Conservation (phyloP, 30 jellyfish, hydroid and myxozoan genomes). For the Aurelia coerulea region DNA sequence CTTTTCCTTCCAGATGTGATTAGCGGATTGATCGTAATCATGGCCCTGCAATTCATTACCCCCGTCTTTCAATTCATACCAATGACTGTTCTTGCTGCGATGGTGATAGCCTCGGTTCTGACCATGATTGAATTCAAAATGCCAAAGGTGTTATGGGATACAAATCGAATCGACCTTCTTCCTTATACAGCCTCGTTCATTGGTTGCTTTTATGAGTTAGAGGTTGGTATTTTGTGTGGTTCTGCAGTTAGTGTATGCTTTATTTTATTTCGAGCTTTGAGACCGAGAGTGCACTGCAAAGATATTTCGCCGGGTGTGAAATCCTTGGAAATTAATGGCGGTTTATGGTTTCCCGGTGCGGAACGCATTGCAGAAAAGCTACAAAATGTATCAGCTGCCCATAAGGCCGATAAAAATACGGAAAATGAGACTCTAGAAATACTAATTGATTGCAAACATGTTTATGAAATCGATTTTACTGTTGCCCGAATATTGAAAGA, state of each 20-base stretch:
- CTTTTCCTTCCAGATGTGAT: slow-evolving; percentile 65
- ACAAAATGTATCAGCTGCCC: neutral
- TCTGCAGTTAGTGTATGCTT: slow-evolving; percentile 39
- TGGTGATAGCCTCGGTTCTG: slow-evolving; percentile 79
- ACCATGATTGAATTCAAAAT: slow-evolving; percentile 70
- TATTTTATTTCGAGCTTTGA: slow-evolving; percentile 59
- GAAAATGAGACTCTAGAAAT: neutral
- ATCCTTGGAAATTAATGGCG: slow-evolving; percentile 14
- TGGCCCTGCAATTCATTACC: slow-evolving; percentile 78
- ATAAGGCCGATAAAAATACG: neutral
- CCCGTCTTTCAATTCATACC: slow-evolving; percentile 83
- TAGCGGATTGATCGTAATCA: slow-evolving; percentile 49
- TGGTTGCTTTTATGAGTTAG: slow-evolving; percentile 81
- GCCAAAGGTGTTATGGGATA: slow-evolving; percentile 63
- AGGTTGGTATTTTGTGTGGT: slow-evolving; percentile 78
- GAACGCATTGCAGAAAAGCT: slow-evolving; percentile 17
- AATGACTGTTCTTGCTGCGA: slow-evolving; percentile 77
- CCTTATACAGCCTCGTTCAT: slow-evolving; percentile 69
- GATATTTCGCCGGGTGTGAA: neutral
- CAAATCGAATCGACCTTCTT: slow-evolving; percentile 56
- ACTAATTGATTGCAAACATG: slow-evolving; percentile 40
- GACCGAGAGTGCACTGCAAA: slow-evolving; percentile 25
- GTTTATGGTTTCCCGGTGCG: slow-evolving; percentile 68
- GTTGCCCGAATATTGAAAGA: slow-evolving; percentile 26
- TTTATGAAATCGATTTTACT: slow-evolving; percentile 51